Conservation (phyloP, 2,888 invertebrate species). For the Hemithea aestivaria region DNA sequence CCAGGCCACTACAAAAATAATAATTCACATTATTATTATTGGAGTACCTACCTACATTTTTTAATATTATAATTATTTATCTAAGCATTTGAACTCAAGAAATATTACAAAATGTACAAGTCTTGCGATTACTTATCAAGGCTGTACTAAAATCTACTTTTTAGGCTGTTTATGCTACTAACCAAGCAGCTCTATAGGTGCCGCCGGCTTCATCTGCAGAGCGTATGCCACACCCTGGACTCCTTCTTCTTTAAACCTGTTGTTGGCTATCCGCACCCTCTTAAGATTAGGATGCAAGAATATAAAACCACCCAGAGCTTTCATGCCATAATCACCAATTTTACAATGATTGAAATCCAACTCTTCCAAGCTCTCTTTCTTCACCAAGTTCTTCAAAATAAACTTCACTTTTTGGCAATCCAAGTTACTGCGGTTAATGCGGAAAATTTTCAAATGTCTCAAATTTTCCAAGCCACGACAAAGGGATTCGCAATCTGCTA, state of each 20-base stretch:
- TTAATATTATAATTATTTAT: no score
- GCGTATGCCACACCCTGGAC: slow-evolving; percentile 76
- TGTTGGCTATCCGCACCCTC: slow-evolving; percentile 74
- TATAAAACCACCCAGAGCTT: slow-evolving; percentile 80
- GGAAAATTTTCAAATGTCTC: slow-evolving; percentile 67
- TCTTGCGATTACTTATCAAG: no score
- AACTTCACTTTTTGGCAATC: slow-evolving; percentile 79
- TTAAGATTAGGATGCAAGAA: slow-evolving; percentile 65
- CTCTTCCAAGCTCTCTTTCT: slow-evolving; percentile 74
- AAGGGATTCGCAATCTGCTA: slow-evolving; percentile 77
- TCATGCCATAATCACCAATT: slow-evolving; percentile 81
- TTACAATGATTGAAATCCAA: slow-evolving; percentile 83
- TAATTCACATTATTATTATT: no score
- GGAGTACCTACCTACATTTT: no score
- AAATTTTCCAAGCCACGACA: slow-evolving; percentile 73
- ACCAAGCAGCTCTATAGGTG: slow-evolving; percentile 71
- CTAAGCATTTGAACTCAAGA: no score
- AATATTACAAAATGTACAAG: no score
- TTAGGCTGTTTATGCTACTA: slow-evolving; percentile 1
- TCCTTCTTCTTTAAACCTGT: slow-evolving; percentile 75
- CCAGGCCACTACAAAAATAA: no score
- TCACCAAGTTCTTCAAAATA: slow-evolving; percentile 74
- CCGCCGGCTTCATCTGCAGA: slow-evolving; percentile 67
- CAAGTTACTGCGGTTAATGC: slow-evolving; percentile 80
- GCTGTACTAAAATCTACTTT: no score